These are phyloP conservation scores for Sinella curviseta DNA, from an alignment of 1,140 invertebrate species.

Conservation along the genomic window DNA sequence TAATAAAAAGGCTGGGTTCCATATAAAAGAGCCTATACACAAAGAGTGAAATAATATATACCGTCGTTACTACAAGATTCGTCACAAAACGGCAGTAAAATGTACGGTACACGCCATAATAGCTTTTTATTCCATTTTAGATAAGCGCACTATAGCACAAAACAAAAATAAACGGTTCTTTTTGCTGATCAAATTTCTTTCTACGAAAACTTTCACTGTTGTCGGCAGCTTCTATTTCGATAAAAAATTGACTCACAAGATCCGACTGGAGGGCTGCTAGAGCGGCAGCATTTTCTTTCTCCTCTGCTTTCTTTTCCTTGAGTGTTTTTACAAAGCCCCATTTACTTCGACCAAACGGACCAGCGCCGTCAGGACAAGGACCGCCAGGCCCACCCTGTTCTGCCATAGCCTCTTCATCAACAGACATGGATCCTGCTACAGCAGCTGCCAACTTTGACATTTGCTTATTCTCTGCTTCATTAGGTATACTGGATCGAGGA, in stretches of 20 bases:
- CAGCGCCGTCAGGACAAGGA: not conserved
- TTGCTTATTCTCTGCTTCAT: slow-evolving; percentile 24
- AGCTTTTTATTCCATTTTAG: no score
- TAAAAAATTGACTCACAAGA: not conserved
- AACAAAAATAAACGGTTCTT: no score
- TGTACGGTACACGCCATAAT: no score
- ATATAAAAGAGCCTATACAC: no score
- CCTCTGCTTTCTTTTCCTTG: slow-evolving; percentile 84
- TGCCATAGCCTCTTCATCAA: slow-evolving; percentile 51
- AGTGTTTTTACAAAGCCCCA: slow-evolving; percentile 86
- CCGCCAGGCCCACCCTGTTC: slow-evolving; percentile 54
- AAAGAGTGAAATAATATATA: no score
- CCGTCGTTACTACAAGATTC: no score
- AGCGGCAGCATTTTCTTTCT: slow-evolving; percentile 59
- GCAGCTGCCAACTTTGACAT: slow-evolving; percentile 27
- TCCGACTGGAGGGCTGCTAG: slow-evolving; percentile 40
- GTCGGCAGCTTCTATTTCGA: no score
- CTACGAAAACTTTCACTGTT: no score
- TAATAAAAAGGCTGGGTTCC: no score
- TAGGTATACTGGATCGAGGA: not conserved
- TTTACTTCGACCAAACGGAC: slow-evolving; percentile 65
- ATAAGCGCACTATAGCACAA: no score
- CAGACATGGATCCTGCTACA: slow-evolving; percentile 38
- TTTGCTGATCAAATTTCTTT: no score
- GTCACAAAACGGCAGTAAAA: no score